These are phyloP conservation scores for Clivina fossor DNA, from an alignment of 2,888 invertebrate species.

Conservation along the genomic window DNA sequence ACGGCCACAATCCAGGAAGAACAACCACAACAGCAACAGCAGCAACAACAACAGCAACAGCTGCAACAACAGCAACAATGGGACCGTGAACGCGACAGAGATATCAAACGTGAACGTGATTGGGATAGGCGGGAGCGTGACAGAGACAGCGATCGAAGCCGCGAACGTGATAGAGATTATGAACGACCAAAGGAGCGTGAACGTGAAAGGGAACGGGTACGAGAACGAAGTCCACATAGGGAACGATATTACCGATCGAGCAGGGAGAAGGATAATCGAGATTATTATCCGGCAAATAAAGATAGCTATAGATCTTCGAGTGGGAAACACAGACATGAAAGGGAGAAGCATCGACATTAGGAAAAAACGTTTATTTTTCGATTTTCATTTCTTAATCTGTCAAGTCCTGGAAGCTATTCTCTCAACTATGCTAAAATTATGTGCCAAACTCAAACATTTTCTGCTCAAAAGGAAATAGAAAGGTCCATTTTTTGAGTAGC, in stretches of 20 bases:
- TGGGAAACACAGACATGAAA: slow-evolving; percentile 42
- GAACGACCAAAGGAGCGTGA: slow-evolving; percentile 38
- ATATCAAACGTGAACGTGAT: slow-evolving; percentile 47
- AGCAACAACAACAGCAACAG: slow-evolving; percentile 11
- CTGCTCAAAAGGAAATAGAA: too few species aligned
- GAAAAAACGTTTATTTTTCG: not conserved
- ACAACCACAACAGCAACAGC: slow-evolving; percentile 11
- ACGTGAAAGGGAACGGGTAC: slow-evolving; percentile 37
- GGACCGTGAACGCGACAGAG: slow-evolving; percentile 42
- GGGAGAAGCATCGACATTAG: slow-evolving; percentile 39
- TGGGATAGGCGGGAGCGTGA: slow-evolving; percentile 47
- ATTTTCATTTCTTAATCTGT: slow-evolving; percentile 5
- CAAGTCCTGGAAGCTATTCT: too few species aligned
- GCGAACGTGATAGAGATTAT: slow-evolving; percentile 49
- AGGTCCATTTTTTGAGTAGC: too few species aligned
- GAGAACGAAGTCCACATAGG: slow-evolving; percentile 40
- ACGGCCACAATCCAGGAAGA: slow-evolving; percentile 25
- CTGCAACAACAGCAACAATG: slow-evolving; percentile 46
- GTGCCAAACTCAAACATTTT: too few species aligned
- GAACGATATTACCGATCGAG: slow-evolving; percentile 42
- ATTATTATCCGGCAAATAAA: slow-evolving; percentile 47
- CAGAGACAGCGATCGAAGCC: slow-evolving; percentile 43
- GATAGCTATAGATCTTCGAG: slow-evolving; percentile 45
- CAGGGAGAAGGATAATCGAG: slow-evolving; percentile 45
- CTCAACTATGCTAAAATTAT: too few species aligned